These are phyloP conservation scores for Apodemia zela DNA, from an alignment of 2,888 invertebrate species.

Conservation along the genomic window DNA sequence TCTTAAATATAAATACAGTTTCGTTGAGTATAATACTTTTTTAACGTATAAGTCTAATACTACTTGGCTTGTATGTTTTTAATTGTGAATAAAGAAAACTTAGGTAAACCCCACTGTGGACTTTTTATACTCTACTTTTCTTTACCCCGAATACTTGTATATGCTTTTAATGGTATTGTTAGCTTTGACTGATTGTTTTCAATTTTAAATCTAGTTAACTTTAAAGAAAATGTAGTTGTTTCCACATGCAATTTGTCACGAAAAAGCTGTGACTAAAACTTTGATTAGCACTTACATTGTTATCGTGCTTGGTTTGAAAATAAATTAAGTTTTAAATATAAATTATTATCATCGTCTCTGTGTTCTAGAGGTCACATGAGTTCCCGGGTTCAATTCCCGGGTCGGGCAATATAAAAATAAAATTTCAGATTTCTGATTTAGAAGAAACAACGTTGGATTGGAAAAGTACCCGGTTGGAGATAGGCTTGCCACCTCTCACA, in stretches of 20 bases:
- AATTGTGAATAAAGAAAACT: conserved; percentile 5
- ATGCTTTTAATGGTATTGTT: background rate
- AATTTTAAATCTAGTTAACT: background rate
- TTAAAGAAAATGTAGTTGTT: background rate
- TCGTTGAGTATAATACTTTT: conserved; percentile 24
- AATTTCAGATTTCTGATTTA: too few species aligned
- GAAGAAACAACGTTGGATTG: too few species aligned
- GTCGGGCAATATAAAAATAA: too few species aligned
- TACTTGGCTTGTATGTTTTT: conserved; percentile 1
- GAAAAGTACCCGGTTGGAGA: too few species aligned
- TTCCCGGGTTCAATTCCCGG: too few species aligned
- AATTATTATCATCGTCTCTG: too few species aligned
- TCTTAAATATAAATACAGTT: conserved; percentile 27
- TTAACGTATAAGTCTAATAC: conserved; percentile 19
- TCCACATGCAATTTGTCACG: background rate
- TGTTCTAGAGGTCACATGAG: too few species aligned
- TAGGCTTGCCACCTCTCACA: too few species aligned
- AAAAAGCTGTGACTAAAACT: background rate
- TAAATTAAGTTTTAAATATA: too few species aligned
- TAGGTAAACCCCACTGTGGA: background rate
- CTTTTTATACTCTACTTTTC: background rate
- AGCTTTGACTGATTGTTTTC: conserved; percentile 5
- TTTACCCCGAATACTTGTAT: background rate
- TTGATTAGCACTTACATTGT: background rate
- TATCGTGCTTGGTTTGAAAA: too few species aligned